Percentiles rank a stretch among this genome's conserved stretches.
phyloP scores from a whole-genome alignment of 2,888 invertebrate species.

The Apodemia duryi region DNA sequence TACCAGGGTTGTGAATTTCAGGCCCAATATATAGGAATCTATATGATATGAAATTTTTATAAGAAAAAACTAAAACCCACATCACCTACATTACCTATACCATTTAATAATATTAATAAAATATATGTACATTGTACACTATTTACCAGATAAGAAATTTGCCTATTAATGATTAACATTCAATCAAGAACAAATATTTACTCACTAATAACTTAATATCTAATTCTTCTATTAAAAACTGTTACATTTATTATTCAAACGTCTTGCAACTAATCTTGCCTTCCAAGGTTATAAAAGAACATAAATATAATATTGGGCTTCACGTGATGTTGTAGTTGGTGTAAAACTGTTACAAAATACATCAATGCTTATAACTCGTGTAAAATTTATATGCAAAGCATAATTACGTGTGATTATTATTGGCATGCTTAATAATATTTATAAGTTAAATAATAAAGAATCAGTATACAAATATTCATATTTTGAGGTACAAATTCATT shows the following conservation, averaged over 20 bases:
- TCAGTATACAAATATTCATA: constrained; percentile 2
- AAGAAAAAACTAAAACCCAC: too few species aligned
- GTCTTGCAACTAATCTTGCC: neutral
- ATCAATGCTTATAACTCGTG: neutral
- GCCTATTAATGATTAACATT: too few species aligned
- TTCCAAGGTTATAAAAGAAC: neutral
- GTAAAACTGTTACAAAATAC: neutral
- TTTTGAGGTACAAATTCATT: constrained; percentile 60
- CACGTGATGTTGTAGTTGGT: neutral
- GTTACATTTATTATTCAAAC: neutral
- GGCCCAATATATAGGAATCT: neutral
- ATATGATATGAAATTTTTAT: neutral
- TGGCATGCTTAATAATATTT: neutral
- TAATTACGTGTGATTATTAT: neutral
- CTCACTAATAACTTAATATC: neutral
- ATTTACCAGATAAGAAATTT: too few species aligned
- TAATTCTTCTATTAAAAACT: neutral
- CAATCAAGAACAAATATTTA: neutral
- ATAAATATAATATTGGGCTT: neutral
- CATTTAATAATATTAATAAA: too few species aligned
- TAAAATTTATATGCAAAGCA: constrained; percentile 2
- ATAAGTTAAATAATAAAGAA: neutral
- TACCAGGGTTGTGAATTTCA: constrained; percentile 10
- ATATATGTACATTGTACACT: too few species aligned
- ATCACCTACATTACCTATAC: too few species aligned